Evolutionary conservation across 2,888 invertebrate species (phyloP).

Genomic region (Cheilosia urbana): DNA sequence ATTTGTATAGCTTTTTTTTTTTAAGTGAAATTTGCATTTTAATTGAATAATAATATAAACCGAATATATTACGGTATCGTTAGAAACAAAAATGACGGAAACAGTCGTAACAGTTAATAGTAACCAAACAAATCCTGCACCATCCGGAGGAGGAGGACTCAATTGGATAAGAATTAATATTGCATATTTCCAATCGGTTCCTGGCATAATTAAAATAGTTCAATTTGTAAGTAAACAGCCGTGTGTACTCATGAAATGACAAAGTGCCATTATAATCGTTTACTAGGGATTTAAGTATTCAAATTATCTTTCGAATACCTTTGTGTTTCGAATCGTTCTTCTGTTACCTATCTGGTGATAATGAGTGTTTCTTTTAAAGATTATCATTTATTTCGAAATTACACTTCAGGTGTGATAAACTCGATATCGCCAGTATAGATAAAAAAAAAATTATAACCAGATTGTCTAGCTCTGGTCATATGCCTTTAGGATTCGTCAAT

Average conservation of each 20-base stretch:
- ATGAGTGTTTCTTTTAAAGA: background rate
- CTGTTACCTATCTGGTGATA: constrained; percentile 2
- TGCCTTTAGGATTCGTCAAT: too few relatives aligned
- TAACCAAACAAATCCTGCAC: constrained; percentile 84
- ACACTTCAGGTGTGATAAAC: constrained; percentile 11
- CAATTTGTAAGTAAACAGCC: constrained; percentile 88
- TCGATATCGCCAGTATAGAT: background rate
- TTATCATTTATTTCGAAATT: background rate
- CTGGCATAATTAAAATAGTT: constrained; percentile 91
- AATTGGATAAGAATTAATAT: constrained; percentile 91
- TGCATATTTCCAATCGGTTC: constrained; percentile 91
- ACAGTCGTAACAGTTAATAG: constrained; percentile 92
- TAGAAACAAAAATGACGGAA: constrained; percentile 90
- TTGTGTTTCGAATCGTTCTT: background rate
- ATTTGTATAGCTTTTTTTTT: background rate
- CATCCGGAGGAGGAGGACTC: constrained; percentile 83
- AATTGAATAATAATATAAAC: background rate
- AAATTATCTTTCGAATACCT: constrained; percentile 9
- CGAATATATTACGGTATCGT: background rate
- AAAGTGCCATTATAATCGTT: constrained; percentile 3
- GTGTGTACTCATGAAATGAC: background rate
- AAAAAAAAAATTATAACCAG: constrained; percentile 1
- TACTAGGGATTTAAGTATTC: constrained; percentile 9
- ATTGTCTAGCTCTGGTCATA: background rate
- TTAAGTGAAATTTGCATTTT: background rate